Evolutionary conservation across 2,797 vertebrate genomes (phyloP).

Genomic region (Anabas testudineus): DNA sequence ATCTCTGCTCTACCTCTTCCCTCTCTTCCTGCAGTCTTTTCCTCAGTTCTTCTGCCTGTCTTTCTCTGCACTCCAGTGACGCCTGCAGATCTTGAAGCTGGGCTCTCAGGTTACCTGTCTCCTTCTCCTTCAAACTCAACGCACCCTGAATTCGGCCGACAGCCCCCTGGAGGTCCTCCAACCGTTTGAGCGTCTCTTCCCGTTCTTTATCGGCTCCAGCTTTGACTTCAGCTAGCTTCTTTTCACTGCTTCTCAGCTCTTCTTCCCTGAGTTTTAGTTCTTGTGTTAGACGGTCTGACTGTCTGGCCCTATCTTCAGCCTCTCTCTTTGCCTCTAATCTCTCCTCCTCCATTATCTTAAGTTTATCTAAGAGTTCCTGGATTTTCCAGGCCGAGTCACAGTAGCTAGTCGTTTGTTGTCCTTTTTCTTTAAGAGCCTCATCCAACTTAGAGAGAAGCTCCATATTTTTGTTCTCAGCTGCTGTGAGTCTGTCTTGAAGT

Average conservation of each 20-base stretch:
- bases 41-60: slow-evolving; percentile 82
- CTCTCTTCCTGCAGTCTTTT: slow-evolving; percentile 70
- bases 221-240: slow-evolving; percentile 72
- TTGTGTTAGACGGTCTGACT: slow-evolving; percentile 78
- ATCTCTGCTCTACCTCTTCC: slow-evolving; percentile 69
- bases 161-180: slow-evolving; percentile 83
- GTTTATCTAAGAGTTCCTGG: slow-evolving; percentile 85
- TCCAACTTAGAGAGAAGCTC: slow-evolving; percentile 82
- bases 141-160: slow-evolving; percentile 82
- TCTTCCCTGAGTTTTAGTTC: slow-evolving; percentile 86
- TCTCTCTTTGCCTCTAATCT: slow-evolving; percentile 78
- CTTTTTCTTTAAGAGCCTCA: slow-evolving; percentile 75
- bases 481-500: slow-evolving; percentile 76
- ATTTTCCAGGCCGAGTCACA: slow-evolving; percentile 82
- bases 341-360: slow-evolving; percentile 82
- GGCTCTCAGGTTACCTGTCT: slow-evolving; percentile 84
- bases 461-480: slow-evolving; percentile 82
- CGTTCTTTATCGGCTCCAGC: slow-evolving; percentile 76
- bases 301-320: slow-evolving; percentile 67
- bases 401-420: slow-evolving; percentile 76
- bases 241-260: slow-evolving; percentile 77
- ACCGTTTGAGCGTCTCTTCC: slow-evolving; percentile 67
- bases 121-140: slow-evolving; percentile 85
- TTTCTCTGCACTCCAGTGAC: slow-evolving; percentile 81
- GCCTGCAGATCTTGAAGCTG: slow-evolving; percentile 85